These are phyloP conservation scores for Tetranychus truncatus DNA, from an alignment of 2,888 invertebrate genomes.

Conservation along the genomic window DNA sequence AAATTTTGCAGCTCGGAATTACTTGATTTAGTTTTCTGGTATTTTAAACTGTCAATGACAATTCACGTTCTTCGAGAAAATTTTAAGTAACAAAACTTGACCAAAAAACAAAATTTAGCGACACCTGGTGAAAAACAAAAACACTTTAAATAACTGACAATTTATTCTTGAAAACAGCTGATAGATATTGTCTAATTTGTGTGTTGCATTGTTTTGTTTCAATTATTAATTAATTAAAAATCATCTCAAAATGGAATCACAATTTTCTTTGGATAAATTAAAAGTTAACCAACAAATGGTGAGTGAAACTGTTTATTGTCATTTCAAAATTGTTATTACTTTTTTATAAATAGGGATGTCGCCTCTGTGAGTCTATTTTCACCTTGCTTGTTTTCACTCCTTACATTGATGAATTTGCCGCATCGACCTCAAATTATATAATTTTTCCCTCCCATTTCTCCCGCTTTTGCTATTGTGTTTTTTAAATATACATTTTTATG, in stretches of 20 bases:
- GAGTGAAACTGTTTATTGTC: not conserved
- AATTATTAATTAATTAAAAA: not conserved
- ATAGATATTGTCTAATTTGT: not conserved
- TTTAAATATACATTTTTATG: not conserved
- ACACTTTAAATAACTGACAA: too few species aligned
- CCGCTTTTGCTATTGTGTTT: not conserved
- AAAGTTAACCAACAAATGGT: not conserved
- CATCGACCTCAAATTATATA: not conserved
- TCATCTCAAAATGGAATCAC: not conserved
- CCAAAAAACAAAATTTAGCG: too few species aligned
- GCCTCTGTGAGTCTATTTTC: too few species aligned
- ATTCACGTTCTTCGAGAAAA: too few species aligned
- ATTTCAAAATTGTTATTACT: not conserved
- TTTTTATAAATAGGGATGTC: too few species aligned
- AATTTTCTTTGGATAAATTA: not conserved
- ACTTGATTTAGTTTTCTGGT: too few species aligned
- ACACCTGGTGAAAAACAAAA: too few species aligned
- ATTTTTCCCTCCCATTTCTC: not conserved
- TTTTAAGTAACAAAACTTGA: too few species aligned
- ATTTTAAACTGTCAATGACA: too few species aligned
- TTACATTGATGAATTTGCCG: not conserved
- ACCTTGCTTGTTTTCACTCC: too few species aligned
- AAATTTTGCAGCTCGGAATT: too few species aligned
- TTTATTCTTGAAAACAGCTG: not conserved
- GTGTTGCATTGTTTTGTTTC: not conserved